Conservation (phyloP, 2,113 vertebrate species). For the Aplodontia rufa region DNA sequence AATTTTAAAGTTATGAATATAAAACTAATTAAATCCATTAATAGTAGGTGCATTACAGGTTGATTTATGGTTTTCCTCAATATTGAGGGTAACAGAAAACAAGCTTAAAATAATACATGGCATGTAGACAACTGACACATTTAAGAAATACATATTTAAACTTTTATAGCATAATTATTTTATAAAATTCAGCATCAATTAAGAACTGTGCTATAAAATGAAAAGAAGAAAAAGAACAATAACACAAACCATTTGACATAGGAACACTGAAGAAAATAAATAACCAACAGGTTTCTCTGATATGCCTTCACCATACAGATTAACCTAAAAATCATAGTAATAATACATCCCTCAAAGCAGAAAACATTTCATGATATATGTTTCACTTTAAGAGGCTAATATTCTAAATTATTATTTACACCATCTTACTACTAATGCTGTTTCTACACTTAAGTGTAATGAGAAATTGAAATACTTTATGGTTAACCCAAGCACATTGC, state of each 20-base stretch:
- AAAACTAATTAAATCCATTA: conserved; percentile 42
- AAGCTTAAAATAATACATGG: conserved; percentile 51
- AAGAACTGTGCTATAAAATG: conserved; percentile 24
- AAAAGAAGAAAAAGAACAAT: background rate
- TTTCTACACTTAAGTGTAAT: background rate
- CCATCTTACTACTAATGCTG: background rate
- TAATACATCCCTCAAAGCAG: conserved; percentile 39
- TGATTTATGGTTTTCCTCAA: conserved; percentile 23
- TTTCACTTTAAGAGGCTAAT: background rate
- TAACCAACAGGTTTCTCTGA: conserved; percentile 6
- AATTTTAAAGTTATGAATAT: conserved; percentile 32
- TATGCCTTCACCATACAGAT: background rate
- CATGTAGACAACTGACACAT: conserved; percentile 15
- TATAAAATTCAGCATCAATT: background rate
- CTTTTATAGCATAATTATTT: conserved; percentile 42
- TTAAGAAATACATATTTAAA: conserved; percentile 49
- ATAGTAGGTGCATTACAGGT: background rate
- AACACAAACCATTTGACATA: background rate
- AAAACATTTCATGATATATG: conserved; percentile 16
- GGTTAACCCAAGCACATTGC: background rate
- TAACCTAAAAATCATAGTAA: conserved; percentile 42
- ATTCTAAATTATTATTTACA: conserved; percentile 40
- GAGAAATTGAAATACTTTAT: background rate
- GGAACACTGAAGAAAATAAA: conserved; percentile 59
- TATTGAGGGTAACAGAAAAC: conserved; percentile 1